Conservation (phyloP, 2,113 vertebrate species). For the Leptocoma aspasia region DNA sequence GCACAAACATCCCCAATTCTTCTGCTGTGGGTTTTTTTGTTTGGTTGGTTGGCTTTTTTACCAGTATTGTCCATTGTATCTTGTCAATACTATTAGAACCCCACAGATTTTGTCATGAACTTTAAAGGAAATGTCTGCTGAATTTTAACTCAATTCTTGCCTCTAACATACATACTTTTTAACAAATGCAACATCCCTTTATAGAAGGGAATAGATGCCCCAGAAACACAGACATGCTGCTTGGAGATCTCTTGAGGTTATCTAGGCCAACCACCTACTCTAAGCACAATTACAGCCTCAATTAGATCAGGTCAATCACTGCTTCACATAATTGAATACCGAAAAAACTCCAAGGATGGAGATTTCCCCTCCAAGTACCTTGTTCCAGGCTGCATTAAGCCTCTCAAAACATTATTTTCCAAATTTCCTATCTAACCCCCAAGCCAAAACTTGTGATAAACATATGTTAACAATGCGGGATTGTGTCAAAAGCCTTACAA, state of each 20-base stretch:
- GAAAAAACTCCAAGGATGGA: background rate
- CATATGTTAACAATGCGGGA: background rate
- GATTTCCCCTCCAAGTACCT: background rate
- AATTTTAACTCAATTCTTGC: background rate
- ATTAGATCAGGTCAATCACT: background rate
- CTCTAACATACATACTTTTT: rapidly evolving
- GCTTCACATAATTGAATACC: background rate
- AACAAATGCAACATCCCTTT: background rate
- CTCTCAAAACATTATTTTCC: background rate
- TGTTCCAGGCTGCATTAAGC: background rate
- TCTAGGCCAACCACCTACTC: background rate
- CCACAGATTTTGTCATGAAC: background rate
- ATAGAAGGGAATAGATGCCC: background rate
- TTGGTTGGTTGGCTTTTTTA: background rate
- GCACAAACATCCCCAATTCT: background rate
- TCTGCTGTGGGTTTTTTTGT: background rate
- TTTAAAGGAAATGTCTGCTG: background rate
- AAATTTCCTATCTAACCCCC: background rate
- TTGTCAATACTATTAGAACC: background rate
- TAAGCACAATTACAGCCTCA: background rate
- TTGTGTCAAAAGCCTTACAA: background rate
- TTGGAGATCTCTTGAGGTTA: background rate
- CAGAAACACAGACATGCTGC: background rate
- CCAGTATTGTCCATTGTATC: background rate
- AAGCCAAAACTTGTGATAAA: background rate